Percentiles rank a stretch among this genome's conserved stretches.
These are phyloP conservation scores for Microcebus lehilahytsara DNA, from an alignment of 2,113 vertebrate species.

Conservation along the genomic window DNA sequence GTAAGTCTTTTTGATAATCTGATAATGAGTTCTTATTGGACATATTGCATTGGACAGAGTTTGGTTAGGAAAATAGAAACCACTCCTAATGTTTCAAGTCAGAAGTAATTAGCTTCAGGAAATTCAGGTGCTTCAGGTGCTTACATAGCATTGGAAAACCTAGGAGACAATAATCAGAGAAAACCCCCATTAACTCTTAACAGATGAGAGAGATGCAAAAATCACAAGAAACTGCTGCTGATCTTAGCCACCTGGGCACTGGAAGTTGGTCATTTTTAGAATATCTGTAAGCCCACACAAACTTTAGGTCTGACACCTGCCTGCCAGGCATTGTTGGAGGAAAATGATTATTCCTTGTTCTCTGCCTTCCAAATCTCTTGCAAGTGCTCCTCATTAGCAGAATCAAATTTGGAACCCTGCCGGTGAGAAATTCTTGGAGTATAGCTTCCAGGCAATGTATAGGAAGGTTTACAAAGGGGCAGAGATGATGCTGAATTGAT, in stretches of 20 bases:
- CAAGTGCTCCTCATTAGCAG: background rate
- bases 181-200: background rate
- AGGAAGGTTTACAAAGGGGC: background rate
- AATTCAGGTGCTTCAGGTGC: background rate
- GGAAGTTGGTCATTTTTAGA: background rate
- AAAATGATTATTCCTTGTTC: background rate
- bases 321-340: background rate
- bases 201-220: background rate
- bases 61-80: background rate
- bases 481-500: background rate
- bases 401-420: background rate
- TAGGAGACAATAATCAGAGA: background rate
- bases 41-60: background rate
- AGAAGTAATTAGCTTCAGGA: slow-evolving; percentile 36
- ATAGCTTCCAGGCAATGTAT: background rate
- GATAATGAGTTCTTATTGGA: background rate
- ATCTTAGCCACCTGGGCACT: background rate
- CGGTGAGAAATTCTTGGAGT: background rate
- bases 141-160: background rate
- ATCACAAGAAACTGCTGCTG: background rate
- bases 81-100: slow-evolving; percentile 9
- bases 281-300: background rate
- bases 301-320: background rate
- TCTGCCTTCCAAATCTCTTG: background rate
- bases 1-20: background rate